Percentiles rank a stretch among this genome's conserved stretches.
These are phyloP conservation scores for Altica lythri DNA, from an alignment of 2,888 invertebrate genomes.

Conservation along the genomic window DNA sequence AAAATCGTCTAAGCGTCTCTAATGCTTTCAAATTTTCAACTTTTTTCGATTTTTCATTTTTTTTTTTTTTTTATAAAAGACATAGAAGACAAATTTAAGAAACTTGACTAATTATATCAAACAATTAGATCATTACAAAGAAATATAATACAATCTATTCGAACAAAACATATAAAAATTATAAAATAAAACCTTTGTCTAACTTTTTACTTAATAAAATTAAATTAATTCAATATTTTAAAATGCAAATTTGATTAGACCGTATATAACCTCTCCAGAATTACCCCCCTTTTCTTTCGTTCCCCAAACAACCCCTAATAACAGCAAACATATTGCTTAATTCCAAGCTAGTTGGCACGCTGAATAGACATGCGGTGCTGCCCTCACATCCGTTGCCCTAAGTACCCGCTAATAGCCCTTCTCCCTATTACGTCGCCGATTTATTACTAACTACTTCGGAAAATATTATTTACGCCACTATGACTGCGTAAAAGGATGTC, in stretches of 20 bases:
- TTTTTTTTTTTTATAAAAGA: too few species aligned
- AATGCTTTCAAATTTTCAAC: too few species aligned
- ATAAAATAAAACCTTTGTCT: too few species aligned
- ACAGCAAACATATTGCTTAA: conserved; percentile 59
- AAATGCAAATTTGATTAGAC: conserved; percentile 33
- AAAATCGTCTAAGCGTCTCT: too few species aligned
- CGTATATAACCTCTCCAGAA: conserved; percentile 21
- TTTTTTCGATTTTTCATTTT: too few species aligned
- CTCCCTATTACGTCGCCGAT: conserved; percentile 51
- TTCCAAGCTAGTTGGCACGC: conserved; percentile 55
- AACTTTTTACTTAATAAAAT: too few species aligned
- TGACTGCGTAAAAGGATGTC: conserved; percentile 35
- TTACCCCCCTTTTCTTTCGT: conserved; percentile 5
- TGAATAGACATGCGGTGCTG: conserved; percentile 43
- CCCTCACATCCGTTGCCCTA: conserved; percentile 48
- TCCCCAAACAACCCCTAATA: conserved; percentile 45
- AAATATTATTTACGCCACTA: conserved; percentile 50
- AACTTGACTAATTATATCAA: too few species aligned
- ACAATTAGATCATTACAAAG: too few species aligned
- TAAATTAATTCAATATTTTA: too few species aligned
- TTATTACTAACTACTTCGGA: conserved; percentile 48
- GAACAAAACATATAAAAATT: too few species aligned
- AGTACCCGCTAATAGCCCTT: conserved; percentile 58
- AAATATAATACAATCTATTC: too few species aligned
- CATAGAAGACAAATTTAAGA: too few species aligned